These are phyloP conservation scores for Amphipyra tragopoginis DNA, from an alignment of 2,888 invertebrate species.

Conservation along the genomic window DNA sequence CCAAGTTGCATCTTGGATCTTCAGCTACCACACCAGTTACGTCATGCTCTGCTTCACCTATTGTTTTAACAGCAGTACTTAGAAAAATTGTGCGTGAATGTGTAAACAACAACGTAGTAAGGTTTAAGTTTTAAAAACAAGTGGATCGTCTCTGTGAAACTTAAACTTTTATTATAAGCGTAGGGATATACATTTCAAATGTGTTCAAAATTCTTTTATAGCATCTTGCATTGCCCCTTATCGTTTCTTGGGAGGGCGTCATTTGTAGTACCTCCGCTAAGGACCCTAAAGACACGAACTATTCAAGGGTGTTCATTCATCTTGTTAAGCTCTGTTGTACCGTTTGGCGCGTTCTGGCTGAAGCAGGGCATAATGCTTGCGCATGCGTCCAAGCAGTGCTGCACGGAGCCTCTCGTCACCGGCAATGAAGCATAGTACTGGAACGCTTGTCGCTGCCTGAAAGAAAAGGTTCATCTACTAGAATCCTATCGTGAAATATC, in stretches of 20 bases:
- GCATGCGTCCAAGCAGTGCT: conserved; percentile 86
- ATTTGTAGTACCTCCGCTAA: conserved; percentile 15
- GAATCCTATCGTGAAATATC: neutral
- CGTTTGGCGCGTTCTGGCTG: conserved; percentile 80
- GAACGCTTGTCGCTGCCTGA: conserved; percentile 87
- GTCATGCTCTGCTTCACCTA: conserved; percentile 72
- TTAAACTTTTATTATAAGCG: conserved; percentile 46
- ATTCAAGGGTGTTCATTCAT: conserved; percentile 10
- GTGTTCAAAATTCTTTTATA: conserved; percentile 32
- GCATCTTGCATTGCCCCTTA: conserved; percentile 30
- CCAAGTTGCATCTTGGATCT: conserved; percentile 65
- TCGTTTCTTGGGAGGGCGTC: conserved; percentile 20
- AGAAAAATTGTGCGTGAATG: conserved; percentile 18
- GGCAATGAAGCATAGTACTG: conserved; percentile 84
- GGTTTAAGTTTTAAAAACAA: conserved; percentile 16
- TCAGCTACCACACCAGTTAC: conserved; percentile 64
- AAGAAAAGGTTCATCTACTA: conserved; percentile 25
- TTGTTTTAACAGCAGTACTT: conserved; percentile 50
- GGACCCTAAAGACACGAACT: conserved; percentile 11
- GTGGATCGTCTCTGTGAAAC: conserved; percentile 27
- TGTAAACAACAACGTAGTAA: neutral
- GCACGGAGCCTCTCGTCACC: conserved; percentile 85
- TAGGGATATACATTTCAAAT: conserved; percentile 51
- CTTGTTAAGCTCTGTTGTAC: conserved; percentile 60
- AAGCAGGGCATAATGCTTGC: conserved; percentile 83